These are phyloP conservation scores for Pangasianodon hypophthalmus DNA, from an alignment of 2,113 vertebrate species.

Conservation along the genomic window DNA sequence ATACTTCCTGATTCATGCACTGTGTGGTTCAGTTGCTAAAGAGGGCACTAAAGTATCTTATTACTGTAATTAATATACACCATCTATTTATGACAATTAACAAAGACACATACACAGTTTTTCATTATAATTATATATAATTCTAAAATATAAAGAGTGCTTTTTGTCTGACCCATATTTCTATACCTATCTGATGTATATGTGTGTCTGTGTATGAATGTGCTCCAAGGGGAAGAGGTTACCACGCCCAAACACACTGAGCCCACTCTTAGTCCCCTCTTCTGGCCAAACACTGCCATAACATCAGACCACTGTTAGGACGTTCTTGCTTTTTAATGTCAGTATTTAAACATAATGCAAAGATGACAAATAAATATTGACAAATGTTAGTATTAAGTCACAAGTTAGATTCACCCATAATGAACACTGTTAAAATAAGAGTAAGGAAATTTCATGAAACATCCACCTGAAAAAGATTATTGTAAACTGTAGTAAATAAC, in stretches of 20 bases:
- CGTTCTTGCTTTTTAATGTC: neutral
- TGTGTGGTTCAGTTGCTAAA: neutral
- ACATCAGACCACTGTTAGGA: neutral
- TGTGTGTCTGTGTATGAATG: neutral
- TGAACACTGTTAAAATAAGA: neutral
- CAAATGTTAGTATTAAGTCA: neutral
- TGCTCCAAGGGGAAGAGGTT: conserved; percentile 12
- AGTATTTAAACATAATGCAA: conserved; percentile 16
- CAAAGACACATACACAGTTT: neutral
- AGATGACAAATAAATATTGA: neutral
- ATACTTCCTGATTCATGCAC: neutral
- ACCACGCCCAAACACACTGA: conserved; percentile 49
- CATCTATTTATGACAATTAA: neutral
- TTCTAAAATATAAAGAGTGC: neutral
- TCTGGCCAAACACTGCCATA: conserved; percentile 42
- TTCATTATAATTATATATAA: neutral
- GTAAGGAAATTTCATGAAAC: neutral
- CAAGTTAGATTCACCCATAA: neutral
- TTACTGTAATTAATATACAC: neutral
- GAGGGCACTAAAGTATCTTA: neutral
- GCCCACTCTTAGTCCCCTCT: conserved; percentile 37
- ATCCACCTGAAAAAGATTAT: neutral
- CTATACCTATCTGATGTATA: neutral
- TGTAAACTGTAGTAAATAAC: neutral
- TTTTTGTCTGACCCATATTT: conserved; percentile 31